Evolutionary conservation across 2,888 invertebrate genomes (phyloP).

Genomic region (Eueremaeus valkanovi): DNA sequence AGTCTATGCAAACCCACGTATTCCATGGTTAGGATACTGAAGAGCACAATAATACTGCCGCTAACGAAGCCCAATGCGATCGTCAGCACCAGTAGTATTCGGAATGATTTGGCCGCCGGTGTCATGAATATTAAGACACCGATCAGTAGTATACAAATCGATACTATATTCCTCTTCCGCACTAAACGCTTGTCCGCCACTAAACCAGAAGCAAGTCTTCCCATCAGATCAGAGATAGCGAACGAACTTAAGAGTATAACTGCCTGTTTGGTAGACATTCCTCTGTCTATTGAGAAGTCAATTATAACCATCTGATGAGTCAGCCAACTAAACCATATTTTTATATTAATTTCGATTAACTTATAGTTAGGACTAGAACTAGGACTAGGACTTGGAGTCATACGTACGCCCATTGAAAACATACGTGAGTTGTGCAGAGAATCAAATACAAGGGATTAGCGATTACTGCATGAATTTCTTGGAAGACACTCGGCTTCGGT

Average conservation of each 20-base stretch:
- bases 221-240: constrained; percentile 45
- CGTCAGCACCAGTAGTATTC: constrained; percentile 17
- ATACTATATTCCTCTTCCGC: constrained; percentile 27
- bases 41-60: constrained; percentile 39
- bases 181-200: constrained; percentile 42
- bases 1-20: constrained; percentile 44
- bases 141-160: constrained; percentile 33
- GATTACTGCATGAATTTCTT: not conserved
- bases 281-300: constrained; percentile 46
- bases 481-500: not conserved
- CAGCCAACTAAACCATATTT: constrained; percentile 37
- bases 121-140: constrained; percentile 36
- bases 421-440: constrained; percentile 34
- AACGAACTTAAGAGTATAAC: constrained; percentile 44
- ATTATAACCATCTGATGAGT: constrained; percentile 46
- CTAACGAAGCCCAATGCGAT: constrained; percentile 34
- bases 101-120: constrained; percentile 15
- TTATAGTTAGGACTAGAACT: not conserved
- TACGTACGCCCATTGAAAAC: constrained; percentile 38
- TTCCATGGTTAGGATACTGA: constrained; percentile 41
- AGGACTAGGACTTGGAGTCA: not conserved
- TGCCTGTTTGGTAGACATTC: constrained; percentile 42
- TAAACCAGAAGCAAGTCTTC: constrained; percentile 45
- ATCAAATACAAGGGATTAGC: constrained; percentile 40
- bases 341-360: too few species aligned